Evolutionary conservation across 2,888 invertebrate species (phyloP), one percentile per base, ranked within the genome.

Genomic region (Drosophila anomalata): DNA sequence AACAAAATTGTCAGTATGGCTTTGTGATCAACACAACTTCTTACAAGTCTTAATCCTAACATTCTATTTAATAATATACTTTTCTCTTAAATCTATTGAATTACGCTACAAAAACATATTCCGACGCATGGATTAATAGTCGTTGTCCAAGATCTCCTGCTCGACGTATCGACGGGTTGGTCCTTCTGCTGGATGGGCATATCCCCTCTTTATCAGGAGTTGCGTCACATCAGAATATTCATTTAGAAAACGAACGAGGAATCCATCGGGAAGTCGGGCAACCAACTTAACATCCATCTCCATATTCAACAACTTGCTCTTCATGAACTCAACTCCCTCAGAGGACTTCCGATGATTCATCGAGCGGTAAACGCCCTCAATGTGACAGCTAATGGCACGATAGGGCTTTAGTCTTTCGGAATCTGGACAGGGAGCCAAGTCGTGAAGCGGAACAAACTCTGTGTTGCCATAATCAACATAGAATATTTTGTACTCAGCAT

Each of bases 401-500:
- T 81, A 78, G 0, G 91, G 90, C 33, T 88, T 77, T 3, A 84
- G 71, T 12, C 87, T 79, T 2, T 74, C 79, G 24, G 55, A 77
- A 46, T 67, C 57, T 7, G 86, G 81, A 65, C 90, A 90, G 1
- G 75, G 72, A 0, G 89, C 86, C 14, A 91, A 60, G 11, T 82
- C 67, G 0, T 63, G 31, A 0, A 90, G 46, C 2, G 65, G 58
- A 0, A 91, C 86, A 24, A 88, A 66, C 41, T 87, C 79, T 0
- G 80, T 80, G 59, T 91, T 91, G 1, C 91, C 91, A 70, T 90
- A 91, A 57, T 91, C 91, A 0, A 91, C 76, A 71, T 89, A 91
- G 22, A 91, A 90, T 1, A 91, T 89, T 53, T 88, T 79, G 52
- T 80, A 88, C 1, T 79, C 57, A 2, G 69, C 74, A 2, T 89